A percentile compares a stretch with the other conserved stretches of the same genome.
Evolutionary conservation across 2,797 vertebrate genomes (phyloP).

Genomic region (Glossophaga mutica): DNA sequence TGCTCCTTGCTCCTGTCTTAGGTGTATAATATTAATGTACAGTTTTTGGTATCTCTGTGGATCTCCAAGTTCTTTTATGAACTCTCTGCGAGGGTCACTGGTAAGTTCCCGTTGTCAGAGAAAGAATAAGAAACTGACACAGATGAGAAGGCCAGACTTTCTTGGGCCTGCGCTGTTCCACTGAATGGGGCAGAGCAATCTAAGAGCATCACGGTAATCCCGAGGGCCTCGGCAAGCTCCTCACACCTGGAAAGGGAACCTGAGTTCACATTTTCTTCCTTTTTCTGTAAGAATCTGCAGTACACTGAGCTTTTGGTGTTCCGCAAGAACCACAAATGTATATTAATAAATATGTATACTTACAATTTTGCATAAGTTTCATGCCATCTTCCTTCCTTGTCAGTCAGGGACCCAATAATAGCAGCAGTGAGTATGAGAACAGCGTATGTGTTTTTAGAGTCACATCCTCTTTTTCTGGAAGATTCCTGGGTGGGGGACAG

Average conservation of each 20-base stretch:
- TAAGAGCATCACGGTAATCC: neutral
- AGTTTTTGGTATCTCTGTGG: constrained; percentile 15
- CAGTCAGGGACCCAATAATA: constrained; percentile 34
- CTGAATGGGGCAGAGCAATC: neutral
- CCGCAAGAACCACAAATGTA: neutral
- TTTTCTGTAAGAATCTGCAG: neutral
- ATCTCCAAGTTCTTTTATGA: neutral
- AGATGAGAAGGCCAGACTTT: neutral
- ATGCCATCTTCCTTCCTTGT: constrained; percentile 18
- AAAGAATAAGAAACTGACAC: neutral
- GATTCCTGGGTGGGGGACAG: constrained; percentile 43
- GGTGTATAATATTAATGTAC: constrained; percentile 44
- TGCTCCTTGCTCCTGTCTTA: constrained; percentile 6
- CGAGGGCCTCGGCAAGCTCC: neutral
- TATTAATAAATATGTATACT: constrained; percentile 49
- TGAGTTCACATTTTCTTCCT: neutral
- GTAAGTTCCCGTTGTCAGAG: neutral
- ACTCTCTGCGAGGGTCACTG: constrained; percentile 1
- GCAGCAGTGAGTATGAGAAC: neutral
- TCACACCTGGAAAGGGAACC: neutral
- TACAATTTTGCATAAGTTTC: constrained; percentile 27
- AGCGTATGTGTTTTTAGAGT: neutral
- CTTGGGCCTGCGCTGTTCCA: neutral
- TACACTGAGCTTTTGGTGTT: neutral
- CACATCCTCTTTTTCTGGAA: constrained; percentile 42